A percentile compares a stretch with the other conserved stretches of the same genome.
Conservation (phyloP, 2,797 vertebrate genomes). For the Neomorphus geoffroyi region DNA sequence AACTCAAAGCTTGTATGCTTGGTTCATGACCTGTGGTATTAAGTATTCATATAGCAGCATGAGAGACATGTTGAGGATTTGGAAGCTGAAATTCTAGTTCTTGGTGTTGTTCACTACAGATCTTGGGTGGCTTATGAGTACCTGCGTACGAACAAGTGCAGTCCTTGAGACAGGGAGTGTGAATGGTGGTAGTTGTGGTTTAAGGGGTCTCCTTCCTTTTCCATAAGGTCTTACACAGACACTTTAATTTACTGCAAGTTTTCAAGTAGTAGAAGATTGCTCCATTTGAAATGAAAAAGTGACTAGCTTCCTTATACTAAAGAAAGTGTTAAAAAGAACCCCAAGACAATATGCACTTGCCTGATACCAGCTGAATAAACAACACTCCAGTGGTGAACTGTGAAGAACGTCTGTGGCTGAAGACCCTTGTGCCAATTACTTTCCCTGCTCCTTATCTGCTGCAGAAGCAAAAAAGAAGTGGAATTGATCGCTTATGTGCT, state of each 20-base stretch:
- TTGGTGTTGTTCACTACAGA: not conserved
- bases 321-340: not conserved
- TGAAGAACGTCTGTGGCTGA: not conserved
- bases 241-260: not conserved
- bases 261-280: not conserved
- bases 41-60: not conserved
- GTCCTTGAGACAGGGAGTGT: not conserved
- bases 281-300: not conserved
- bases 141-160: not conserved
- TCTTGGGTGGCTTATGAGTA: not conserved
- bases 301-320: not conserved
- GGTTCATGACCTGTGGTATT: not conserved
- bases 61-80: not conserved
- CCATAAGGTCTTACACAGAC: not conserved
- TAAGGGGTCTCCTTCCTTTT: not conserved
- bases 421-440: not conserved
- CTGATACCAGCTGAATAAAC: not conserved
- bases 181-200: not conserved
- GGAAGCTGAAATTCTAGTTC: not conserved
- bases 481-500: conserved; percentile 18
- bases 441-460: not conserved
- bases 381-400: not conserved
- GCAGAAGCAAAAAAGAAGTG: not conserved
- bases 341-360: not conserved
- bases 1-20: not conserved